phyloP scores from a whole-genome alignment of 1,140 invertebrate genomes.

The Cyrtorhinus lividipennis region DNA sequence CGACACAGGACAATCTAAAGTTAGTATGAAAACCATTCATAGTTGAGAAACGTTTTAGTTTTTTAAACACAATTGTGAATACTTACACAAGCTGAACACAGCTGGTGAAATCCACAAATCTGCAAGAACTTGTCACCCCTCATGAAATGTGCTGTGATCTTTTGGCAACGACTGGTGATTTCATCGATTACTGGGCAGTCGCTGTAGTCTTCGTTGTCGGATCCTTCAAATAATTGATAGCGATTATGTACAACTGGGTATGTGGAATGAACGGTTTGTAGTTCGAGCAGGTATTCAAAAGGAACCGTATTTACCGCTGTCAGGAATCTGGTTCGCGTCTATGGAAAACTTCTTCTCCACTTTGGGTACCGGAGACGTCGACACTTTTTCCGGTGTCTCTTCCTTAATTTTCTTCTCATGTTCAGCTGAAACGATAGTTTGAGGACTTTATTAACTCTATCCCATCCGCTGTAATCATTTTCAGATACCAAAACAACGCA shows the following conservation, averaged over 20 bases:
- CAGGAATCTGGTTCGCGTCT: constrained; percentile 26
- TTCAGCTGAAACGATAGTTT: constrained; percentile 1
- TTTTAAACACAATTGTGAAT: no score
- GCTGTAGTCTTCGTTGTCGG: constrained; percentile 23
- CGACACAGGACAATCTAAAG: no score
- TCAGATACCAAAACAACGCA: no score
- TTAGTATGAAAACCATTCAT: no score
- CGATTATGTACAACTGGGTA: no score
- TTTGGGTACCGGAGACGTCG: constrained; percentile 43
- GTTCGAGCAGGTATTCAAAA: background rate
- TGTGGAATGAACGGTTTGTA: no score
- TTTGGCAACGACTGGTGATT: constrained; percentile 46
- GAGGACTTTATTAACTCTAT: background rate
- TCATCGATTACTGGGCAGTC: constrained; percentile 37
- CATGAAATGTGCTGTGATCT: constrained; percentile 42
- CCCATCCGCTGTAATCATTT: background rate
- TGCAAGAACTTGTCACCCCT: constrained; percentile 45
- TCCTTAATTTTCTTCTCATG: constrained; percentile 4
- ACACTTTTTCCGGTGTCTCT: constrained; percentile 24
- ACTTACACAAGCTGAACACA: constrained; percentile 50
- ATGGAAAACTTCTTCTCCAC: constrained; percentile 34
- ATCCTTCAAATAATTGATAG: no score
- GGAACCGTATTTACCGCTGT: constrained; percentile 13
- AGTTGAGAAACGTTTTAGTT: no score
- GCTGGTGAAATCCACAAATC: constrained; percentile 53